Conservation (phyloP, 2,113 vertebrate species). For the Diadophis punctatus region DNA sequence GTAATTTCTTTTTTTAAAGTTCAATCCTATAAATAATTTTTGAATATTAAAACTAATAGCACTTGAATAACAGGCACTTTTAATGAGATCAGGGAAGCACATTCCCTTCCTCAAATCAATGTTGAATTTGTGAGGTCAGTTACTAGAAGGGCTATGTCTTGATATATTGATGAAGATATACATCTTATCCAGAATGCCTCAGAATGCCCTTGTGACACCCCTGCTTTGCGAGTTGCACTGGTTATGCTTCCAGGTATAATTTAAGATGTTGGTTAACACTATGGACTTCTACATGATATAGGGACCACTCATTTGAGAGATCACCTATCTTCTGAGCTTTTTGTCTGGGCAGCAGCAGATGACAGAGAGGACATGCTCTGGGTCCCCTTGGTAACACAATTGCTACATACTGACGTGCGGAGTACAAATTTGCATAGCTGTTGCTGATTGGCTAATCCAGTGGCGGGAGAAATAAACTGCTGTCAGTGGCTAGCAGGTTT, state of each 20-base stretch:
- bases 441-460: no score
- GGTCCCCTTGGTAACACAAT: background rate
- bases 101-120: slow-evolving; percentile 1
- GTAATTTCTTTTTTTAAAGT: background rate
- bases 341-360: background rate
- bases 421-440: no score
- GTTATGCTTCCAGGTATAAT: background rate
- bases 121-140: background rate
- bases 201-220: background rate
- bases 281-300: background rate
- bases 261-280: background rate
- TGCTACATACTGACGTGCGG: no score
- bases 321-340: background rate
- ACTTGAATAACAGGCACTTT: background rate
- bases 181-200: background rate
- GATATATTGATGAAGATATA: background rate
- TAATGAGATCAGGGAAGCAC: background rate
- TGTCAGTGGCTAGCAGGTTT: no score
- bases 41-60: background rate
- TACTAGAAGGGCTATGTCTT: fast-evolving
- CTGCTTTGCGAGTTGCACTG: background rate
- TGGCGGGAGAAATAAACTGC: no score
- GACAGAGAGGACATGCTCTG: background rate
- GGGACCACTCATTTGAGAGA: background rate
- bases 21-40: background rate